Evolutionary conservation across 1,140 invertebrate genomes (phyloP), one percentile per base, ranked within the genome.

Genomic region (Bombus balteatus): DNA sequence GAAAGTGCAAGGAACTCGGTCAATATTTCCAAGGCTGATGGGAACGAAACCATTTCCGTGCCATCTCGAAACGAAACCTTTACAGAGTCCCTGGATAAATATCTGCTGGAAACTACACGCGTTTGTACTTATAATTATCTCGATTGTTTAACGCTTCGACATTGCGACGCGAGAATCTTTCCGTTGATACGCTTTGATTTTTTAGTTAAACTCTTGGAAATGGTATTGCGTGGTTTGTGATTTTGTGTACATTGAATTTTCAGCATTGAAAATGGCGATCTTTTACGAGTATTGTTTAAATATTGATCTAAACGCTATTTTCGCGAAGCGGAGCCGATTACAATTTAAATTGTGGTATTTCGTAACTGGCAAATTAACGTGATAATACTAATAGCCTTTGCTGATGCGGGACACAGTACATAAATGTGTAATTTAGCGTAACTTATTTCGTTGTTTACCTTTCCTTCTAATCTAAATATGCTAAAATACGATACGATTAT

Each of bases 1-100:
- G 83, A 89, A 88, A 81, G 78, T 59, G 77, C 53, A 85, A 85
- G 79, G 66, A 78, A 68, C 73, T 70, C 78, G 37, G 59, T 80
- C 62, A 62, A 88, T 82, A 82, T 47, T 37, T 66, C 74, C 88
- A 88, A 88, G 79, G 70, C 78, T 88, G 68, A 47, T 66, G 43
- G 37, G 82, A 32, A 80, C 53, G 68, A 41, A 74, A 77, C 37
- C 9, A 39, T 41, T 62, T 77, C 47, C 41, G 37, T 41, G 10
- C 2, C 72, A n/a, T 28, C 41, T 22, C 34, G 41, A 22, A 25
- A 76, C 78, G 22, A 62, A 41, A 73, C 25, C 71, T 15, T 10
- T n/a, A 8, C 34, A 37, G 25, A 32, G n/a, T 5, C 28, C 0
- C 34, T 39, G 15, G 47, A 78, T 70, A 78, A 66, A 70, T 70